These are phyloP conservation scores for Mandrillus leucophaeus DNA, from an alignment of 2,113 vertebrate species.

Conservation along the genomic window DNA sequence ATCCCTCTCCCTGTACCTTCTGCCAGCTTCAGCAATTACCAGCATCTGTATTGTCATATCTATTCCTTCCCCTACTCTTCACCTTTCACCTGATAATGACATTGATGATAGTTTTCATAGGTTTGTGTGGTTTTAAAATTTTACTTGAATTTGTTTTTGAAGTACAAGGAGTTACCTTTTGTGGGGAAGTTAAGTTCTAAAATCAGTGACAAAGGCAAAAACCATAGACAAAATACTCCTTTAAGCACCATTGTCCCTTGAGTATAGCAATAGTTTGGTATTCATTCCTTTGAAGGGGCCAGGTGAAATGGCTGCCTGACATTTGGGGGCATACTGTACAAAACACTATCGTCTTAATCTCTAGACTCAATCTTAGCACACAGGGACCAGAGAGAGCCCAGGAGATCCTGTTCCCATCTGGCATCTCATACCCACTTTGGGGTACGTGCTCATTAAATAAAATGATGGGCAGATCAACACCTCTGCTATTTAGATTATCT, in stretches of 20 bases:
- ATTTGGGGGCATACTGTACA: not conserved
- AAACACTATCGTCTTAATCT: not conserved
- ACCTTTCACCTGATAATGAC: fast-evolving
- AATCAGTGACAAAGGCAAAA: not conserved
- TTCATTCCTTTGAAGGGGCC: not conserved
- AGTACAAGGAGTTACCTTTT: not conserved
- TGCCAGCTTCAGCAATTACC: not conserved
- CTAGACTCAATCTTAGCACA: not conserved
- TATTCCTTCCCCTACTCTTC: not conserved
- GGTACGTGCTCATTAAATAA: no score
- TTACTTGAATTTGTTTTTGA: not conserved
- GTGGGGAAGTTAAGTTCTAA: not conserved
- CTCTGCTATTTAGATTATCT: not conserved
- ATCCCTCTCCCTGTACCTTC: fast-evolving
- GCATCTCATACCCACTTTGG: fast-evolving
- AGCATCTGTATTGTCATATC: fast-evolving
- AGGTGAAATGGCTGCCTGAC: not conserved
- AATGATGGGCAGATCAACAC: no score
- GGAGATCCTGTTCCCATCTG: not conserved
- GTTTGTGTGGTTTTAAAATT: not conserved
- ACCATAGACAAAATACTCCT: not conserved
- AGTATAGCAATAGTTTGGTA: no score
- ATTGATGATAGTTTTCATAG: not conserved
- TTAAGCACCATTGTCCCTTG: fast-evolving
- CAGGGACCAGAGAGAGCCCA: not conserved